Evolutionary conservation across 2,888 invertebrate species (phyloP).

Genomic region (Phytoseiulus persimilis): DNA sequence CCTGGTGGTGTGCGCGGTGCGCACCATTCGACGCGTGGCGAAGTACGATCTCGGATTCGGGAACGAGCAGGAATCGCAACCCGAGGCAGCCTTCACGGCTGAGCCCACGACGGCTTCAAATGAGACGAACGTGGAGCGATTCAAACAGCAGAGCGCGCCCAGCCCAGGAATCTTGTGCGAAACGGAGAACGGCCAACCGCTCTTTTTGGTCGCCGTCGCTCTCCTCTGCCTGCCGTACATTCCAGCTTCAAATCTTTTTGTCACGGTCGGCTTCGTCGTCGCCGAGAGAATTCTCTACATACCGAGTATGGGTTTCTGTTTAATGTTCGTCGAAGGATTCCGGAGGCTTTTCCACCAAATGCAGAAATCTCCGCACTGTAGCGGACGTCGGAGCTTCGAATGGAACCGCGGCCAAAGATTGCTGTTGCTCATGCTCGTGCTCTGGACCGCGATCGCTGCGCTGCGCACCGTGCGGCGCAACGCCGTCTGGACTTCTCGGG

Average conservation of each 20-base stretch:
- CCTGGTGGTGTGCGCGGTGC: conserved; percentile 57
- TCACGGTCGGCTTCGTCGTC: conserved; percentile 54
- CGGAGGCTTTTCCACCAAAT: conserved; percentile 68
- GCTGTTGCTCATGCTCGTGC: conserved; percentile 54
- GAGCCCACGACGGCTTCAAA: neutral
- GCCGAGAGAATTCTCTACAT: conserved; percentile 54
- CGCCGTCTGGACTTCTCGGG: conserved; percentile 68
- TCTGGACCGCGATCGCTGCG: conserved; percentile 52
- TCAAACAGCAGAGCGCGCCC: neutral
- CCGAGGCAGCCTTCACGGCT: neutral
- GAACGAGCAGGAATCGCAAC: neutral
- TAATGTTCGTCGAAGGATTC: conserved; percentile 60
- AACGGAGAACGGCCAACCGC: neutral
- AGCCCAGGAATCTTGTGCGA: neutral
- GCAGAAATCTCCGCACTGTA: conserved; percentile 48
- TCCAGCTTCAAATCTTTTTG: conserved; percentile 68
- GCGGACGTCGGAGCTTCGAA: conserved; percentile 42
- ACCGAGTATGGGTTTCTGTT: conserved; percentile 47
- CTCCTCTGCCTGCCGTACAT: conserved; percentile 70
- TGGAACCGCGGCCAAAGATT: conserved; percentile 48
- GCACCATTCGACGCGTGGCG: conserved; percentile 49
- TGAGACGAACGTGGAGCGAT: neutral
- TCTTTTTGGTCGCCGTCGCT: conserved; percentile 10
- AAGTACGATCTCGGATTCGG: neutral
- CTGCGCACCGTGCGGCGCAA: conserved; percentile 64